phyloP scores from a whole-genome alignment of 2,888 invertebrate genomes.

The Agapostemon virescens region DNA sequence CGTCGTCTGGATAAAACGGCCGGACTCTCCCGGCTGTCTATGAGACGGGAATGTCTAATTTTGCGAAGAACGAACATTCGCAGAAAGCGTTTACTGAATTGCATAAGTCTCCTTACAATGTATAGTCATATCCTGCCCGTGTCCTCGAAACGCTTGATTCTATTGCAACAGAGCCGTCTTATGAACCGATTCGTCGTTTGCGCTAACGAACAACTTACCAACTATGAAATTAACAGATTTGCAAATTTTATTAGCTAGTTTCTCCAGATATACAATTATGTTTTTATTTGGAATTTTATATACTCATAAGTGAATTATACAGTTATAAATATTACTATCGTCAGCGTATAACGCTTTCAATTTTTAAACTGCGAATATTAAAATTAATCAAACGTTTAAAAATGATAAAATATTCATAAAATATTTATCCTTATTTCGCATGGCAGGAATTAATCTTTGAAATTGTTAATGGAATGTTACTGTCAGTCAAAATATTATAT shows the following conservation, averaged over 20 bases:
- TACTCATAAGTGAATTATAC: too few species aligned
- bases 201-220: not conserved
- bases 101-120: not conserved
- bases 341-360: not conserved
- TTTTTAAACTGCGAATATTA: not conserved
- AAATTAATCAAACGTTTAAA: not conserved
- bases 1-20: slow-evolving; percentile 39
- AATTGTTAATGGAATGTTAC: not conserved
- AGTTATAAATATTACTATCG: too few species aligned
- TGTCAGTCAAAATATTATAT: not conserved
- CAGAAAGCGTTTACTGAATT: not conserved
- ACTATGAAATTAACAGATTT: not conserved
- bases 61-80: not conserved
- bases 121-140: not conserved
- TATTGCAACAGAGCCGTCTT: not conserved
- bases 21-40: slow-evolving; percentile 26
- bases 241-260: not conserved
- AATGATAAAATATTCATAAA: not conserved
- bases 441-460: too few species aligned
- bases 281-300: too few species aligned
- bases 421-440: too few species aligned
- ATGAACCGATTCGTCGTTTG: not conserved
- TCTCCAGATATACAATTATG: not conserved
- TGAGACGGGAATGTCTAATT: slow-evolving; percentile 50
- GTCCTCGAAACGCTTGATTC: not conserved